Percentiles rank a stretch among this genome's conserved stretches.
Evolutionary conservation across 1,140 invertebrate genomes (phyloP).

Genomic region (Oscheius sp.): DNA sequence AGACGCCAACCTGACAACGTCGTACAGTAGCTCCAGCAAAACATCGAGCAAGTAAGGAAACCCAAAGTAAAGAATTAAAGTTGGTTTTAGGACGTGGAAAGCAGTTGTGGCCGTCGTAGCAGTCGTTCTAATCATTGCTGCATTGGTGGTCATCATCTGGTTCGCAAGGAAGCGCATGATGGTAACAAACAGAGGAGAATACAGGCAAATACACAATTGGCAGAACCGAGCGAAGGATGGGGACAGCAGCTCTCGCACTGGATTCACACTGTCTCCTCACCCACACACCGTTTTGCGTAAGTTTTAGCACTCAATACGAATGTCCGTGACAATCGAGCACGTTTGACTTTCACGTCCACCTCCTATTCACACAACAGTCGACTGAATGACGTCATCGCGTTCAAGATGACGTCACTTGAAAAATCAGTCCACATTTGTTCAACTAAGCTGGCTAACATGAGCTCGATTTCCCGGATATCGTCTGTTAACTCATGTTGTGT

Average conservation of each 20-base stretch:
- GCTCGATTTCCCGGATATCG: too few species aligned
- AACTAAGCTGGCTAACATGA: too few species aligned
- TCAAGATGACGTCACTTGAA: too few species aligned
- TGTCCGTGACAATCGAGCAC: too few species aligned
- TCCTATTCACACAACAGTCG: too few species aligned
- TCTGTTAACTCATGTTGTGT: too few species aligned
- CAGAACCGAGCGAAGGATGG: neutral
- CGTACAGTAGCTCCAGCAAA: neutral
- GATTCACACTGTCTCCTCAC: neutral
- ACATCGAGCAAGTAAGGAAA: too few species aligned
- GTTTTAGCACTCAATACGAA: neutral
- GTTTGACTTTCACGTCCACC: too few species aligned
- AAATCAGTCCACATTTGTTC: too few species aligned
- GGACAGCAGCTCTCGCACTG: neutral
- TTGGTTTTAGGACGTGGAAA: slow-evolving; percentile 6
- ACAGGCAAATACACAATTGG: neutral
- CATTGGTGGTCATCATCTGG: neutral
- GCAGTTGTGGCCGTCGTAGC: slow-evolving; percentile 3
- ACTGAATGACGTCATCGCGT: too few species aligned
- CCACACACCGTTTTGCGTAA: neutral
- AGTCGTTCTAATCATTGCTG: neutral
- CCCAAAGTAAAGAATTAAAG: neutral
- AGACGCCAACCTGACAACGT: neutral
- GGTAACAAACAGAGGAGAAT: neutral
- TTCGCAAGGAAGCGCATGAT: neutral